Evolutionary conservation across 2,888 invertebrate genomes (phyloP), one percentile per base, ranked within the genome.

Genomic region (Dromius quadrimaculatus): DNA sequence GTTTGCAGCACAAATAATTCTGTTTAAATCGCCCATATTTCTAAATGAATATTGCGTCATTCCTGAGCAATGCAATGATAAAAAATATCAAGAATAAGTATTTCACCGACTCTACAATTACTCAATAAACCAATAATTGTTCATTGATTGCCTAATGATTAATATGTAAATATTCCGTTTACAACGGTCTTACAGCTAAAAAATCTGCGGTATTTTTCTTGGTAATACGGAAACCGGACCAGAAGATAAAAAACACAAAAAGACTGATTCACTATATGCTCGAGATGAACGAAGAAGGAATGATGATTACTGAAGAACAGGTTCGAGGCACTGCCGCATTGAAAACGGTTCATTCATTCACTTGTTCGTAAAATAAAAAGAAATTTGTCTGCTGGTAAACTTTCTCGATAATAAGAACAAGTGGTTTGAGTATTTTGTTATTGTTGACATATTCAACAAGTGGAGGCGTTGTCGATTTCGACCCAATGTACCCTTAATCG

Each of bases 1-100:
- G 28, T 54, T n/a, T 23, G 5, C 28, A 28, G 8, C 15, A 23
- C 17, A 13, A 28, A 54, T 54, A 54, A 9, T 47, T 47, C 47
- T 9, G 22, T n/a, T 11, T 47, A 54, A 54, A 54, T 54, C 13
- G 28, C 15, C 23, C 50, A 54, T 54, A 28, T 28, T 54, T 50
- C 23, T 23, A 13, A 8, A 11, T 4, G 15, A 19, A 47, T n/a
- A 47, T 47, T 47, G 23, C 50, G 15, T 54, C 50, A 54, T 11
- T 28, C 11, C 8, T 11, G 9, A 54, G 15, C n/a, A 28, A 28
- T 4, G 15, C 15, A 41, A 41, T 41, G 41, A 8, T 11, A 11
- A 43, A 54, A 28, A 28, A 28, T 28, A 28, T 28, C 8, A 54
- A 54, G 28, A 28, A 36, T 36, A 28, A 41, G 41, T 41, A 2